phyloP scores from a whole-genome alignment of 2,888 invertebrate species.

The Lithophane socia region DNA sequence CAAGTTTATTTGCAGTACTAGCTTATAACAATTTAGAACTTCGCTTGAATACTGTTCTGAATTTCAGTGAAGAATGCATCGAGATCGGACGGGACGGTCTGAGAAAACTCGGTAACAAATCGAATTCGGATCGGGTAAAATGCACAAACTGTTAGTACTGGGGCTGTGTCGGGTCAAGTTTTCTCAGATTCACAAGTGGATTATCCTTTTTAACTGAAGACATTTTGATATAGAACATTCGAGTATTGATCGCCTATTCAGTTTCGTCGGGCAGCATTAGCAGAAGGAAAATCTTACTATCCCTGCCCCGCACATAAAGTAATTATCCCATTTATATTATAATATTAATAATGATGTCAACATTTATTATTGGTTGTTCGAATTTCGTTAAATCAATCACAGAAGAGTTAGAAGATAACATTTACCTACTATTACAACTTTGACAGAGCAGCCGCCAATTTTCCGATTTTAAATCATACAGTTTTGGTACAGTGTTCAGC shows the following conservation, averaged over 20 bases:
- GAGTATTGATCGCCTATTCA: no score
- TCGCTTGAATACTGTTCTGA: constrained; percentile 3
- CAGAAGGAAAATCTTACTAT: neutral
- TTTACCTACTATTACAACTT: neutral
- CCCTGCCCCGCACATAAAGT: neutral
- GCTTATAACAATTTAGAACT: neutral
- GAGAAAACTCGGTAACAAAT: constrained; percentile 28
- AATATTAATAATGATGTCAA: no score
- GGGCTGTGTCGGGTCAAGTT: no score
- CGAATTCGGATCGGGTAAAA: constrained; percentile 8
- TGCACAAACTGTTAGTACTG: constrained; percentile 1
- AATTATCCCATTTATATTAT: no score
- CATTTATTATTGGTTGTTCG: neutral
- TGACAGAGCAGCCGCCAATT: neutral
- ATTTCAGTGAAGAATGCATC: constrained; percentile 12
- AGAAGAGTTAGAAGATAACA: neutral
- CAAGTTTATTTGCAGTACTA: neutral
- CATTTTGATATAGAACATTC: no score
- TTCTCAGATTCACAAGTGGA: no score
- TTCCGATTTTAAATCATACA: neutral
- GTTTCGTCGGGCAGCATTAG: neutral
- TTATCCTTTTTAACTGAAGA: no score
- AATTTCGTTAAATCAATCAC: neutral
- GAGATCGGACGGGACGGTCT: neutral
- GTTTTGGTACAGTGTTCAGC: neutral